phyloP scores from a whole-genome alignment of 2,888 invertebrate species.

The Embidobia sp. region DNA sequence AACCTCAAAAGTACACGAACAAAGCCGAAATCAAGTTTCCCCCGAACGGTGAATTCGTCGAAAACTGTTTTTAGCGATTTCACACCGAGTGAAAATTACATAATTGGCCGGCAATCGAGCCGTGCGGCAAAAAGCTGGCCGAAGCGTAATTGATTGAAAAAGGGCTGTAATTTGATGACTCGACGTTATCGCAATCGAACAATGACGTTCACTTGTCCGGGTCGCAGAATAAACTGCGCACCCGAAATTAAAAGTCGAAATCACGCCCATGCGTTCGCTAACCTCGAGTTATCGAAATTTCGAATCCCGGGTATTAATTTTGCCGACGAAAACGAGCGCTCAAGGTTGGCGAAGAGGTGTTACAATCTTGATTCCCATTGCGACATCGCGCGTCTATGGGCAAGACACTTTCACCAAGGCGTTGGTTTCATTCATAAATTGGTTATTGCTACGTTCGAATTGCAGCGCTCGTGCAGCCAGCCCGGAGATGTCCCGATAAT shows the following conservation, averaged over 20 bases:
- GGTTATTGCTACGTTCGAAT: conserved; percentile 72
- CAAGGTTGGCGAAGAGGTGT: conserved; percentile 68
- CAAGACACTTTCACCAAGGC: conserved; percentile 74
- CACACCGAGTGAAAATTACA: neutral
- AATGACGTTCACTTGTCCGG: neutral
- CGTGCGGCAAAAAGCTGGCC: no score
- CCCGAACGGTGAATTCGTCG: no score
- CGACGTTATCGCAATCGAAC: no score
- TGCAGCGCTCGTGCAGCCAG: conserved; percentile 23
- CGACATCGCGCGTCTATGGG: conserved; percentile 66
- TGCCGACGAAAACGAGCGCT: conserved; percentile 49
- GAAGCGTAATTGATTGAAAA: no score
- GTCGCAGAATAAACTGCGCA: neutral
- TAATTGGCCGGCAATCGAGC: conserved; percentile 1
- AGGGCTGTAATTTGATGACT: conserved; percentile 3
- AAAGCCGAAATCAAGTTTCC: no score
- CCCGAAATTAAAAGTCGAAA: neutral
- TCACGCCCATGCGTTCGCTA: neutral
- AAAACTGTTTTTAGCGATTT: no score
- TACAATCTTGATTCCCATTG: conserved; percentile 67
- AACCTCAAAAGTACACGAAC: no score
- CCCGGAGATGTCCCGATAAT: conserved; percentile 47
- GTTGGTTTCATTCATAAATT: conserved; percentile 77
- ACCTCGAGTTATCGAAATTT: neutral
- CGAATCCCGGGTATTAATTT: conserved; percentile 10